These are phyloP conservation scores for Synergus japonicus DNA, from an alignment of 2,888 invertebrate species.

Conservation along the genomic window DNA sequence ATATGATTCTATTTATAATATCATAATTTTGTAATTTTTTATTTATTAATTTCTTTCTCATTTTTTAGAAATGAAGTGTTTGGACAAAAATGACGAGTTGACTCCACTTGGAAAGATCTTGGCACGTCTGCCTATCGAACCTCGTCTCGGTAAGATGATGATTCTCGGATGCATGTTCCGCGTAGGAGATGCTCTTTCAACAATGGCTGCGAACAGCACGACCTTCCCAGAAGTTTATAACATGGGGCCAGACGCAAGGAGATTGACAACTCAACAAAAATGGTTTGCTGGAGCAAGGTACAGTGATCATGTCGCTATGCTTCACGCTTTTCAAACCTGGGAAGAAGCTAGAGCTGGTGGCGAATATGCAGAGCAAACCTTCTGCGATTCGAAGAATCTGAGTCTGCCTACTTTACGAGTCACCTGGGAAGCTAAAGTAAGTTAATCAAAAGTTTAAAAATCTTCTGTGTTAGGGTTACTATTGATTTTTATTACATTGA, in stretches of 20 bases:
- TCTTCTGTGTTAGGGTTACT: background rate
- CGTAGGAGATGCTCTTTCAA: conserved; percentile 93
- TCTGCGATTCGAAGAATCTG: conserved; percentile 95
- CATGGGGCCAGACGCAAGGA: conserved; percentile 85
- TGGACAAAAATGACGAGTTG: conserved; percentile 91
- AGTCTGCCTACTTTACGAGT: conserved; percentile 93
- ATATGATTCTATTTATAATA: background rate
- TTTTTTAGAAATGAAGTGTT: conserved; percentile 90
- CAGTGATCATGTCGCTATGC: conserved; percentile 97
- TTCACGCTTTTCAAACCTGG: conserved; percentile 94
- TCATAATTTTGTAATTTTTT: background rate
- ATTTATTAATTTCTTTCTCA: conserved; percentile 82
- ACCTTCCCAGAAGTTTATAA: conserved; percentile 97
- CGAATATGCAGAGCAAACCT: conserved; percentile 87
- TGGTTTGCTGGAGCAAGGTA: conserved; percentile 91
- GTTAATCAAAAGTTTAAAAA: conserved; percentile 6
- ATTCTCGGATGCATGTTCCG: conserved; percentile 95
- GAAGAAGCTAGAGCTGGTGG: conserved; percentile 84
- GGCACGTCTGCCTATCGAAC: conserved; percentile 96
- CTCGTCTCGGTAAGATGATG: conserved; percentile 97
- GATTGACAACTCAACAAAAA: conserved; percentile 91
- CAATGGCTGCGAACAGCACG: conserved; percentile 96
- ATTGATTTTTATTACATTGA: conserved; percentile 9
- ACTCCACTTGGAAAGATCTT: conserved; percentile 96
- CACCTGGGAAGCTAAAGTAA: conserved; percentile 93